A percentile compares a stretch with the other conserved stretches of the same genome.
phyloP scores from a whole-genome alignment of 92 coral and sea anemone species.

The Zoanthus sociatus region DNA sequence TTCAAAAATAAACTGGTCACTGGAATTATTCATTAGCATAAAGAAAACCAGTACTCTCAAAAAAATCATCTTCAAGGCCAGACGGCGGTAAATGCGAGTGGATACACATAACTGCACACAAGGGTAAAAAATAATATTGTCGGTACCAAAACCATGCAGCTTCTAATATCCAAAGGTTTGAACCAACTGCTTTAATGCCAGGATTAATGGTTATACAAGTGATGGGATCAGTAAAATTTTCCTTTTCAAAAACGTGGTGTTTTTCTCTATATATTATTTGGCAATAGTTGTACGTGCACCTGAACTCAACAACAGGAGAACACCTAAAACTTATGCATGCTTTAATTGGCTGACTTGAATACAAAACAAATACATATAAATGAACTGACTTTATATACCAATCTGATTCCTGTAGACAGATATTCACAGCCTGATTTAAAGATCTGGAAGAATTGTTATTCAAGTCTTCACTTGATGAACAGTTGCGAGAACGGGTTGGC shows the following conservation, averaged over 20 bases:
- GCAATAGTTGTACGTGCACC: slow-evolving; percentile 63
- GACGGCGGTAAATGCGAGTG: slow-evolving; percentile 14
- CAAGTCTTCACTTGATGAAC: slow-evolving; percentile 35
- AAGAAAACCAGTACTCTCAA: slow-evolving; percentile 9
- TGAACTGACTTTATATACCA: slow-evolving; percentile 20
- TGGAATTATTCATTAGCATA: slow-evolving; percentile 18
- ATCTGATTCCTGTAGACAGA: slow-evolving; percentile 27
- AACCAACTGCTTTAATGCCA: slow-evolving; percentile 39
- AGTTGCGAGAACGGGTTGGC: slow-evolving; percentile 19
- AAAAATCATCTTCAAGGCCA: slow-evolving; percentile 22
- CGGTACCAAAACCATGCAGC: slow-evolving; percentile 46
- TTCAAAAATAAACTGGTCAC: slow-evolving; percentile 3
- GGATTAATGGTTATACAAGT: slow-evolving; percentile 43
- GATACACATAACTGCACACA: slow-evolving; percentile 21
- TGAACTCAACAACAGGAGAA: slow-evolving; percentile 35
- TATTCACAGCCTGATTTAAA: slow-evolving; percentile 33
- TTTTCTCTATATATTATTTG: slow-evolving; percentile 65
- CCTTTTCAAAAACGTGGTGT: slow-evolving; percentile 49
- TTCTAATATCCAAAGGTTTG: slow-evolving; percentile 47
- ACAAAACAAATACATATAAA: slow-evolving; percentile 13
- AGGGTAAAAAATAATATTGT: slow-evolving; percentile 29
- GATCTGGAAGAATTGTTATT: slow-evolving; percentile 39
- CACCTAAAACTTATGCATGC: background rate
- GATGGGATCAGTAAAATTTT: slow-evolving; percentile 21
- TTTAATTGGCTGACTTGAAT: slow-evolving; percentile 11